phyloP scores from a whole-genome alignment of 2,888 invertebrate genomes.

The Iselma pallidipennis region DNA sequence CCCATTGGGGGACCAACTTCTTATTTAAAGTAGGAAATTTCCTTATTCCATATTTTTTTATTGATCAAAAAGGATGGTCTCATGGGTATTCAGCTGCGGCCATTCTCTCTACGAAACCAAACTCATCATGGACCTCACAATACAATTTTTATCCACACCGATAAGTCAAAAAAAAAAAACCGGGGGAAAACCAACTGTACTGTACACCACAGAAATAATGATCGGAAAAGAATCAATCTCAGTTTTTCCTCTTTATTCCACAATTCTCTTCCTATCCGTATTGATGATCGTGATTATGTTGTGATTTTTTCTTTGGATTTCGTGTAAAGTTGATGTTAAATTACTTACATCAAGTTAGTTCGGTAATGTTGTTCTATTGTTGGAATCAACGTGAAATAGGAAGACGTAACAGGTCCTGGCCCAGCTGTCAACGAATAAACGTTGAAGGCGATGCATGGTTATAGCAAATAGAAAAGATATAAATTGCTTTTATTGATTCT shows the following conservation, averaged over 20 bases:
- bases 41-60: neutral
- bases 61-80: neutral
- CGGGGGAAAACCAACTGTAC: neutral
- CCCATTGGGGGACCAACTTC: too few species aligned
- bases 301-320: too few species aligned
- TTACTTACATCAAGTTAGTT: too few species aligned
- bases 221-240: neutral
- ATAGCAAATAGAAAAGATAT: conserved; percentile 27
- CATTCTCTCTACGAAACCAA: neutral
- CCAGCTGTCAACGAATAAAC: conserved; percentile 22
- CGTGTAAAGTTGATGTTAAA: too few species aligned
- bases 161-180: neutral
- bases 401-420: conserved; percentile 5
- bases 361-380: too few species aligned
- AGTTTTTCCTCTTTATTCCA: too few species aligned
- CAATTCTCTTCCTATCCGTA: too few species aligned
- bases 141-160: neutral
- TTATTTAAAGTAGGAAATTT: neutral
- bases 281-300: too few species aligned
- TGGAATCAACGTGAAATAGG: conserved; percentile 7
- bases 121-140: neutral
- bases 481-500: conserved; percentile 33
- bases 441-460: conserved; percentile 15
- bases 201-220: neutral
- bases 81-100: neutral